Evolutionary conservation across 1,140 invertebrate genomes (phyloP).

Genomic region (Laupala kohalensis): DNA sequence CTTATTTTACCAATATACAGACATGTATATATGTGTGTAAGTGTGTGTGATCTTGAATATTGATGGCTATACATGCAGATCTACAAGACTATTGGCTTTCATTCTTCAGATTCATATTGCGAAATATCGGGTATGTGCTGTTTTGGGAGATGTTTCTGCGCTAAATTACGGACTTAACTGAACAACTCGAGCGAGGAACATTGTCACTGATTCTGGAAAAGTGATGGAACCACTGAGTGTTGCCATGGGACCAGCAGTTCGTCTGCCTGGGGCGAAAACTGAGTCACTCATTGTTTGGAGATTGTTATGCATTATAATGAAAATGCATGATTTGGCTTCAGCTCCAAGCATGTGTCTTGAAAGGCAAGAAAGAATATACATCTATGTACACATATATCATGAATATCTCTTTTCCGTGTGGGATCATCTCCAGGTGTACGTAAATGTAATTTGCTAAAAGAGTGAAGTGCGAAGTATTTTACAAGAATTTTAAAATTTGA

Average conservation of each 20-base stretch:
- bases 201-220: not conserved
- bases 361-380: not conserved
- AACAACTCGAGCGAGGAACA: not conserved
- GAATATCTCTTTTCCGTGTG: not conserved
- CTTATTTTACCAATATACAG: not conserved
- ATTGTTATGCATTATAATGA: not conserved
- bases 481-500: not conserved
- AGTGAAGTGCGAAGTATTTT: not conserved
- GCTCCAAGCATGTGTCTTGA: not conserved
- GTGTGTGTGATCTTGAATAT: too few relatives aligned
- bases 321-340: not conserved
- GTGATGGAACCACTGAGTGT: not conserved
- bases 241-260: not conserved
- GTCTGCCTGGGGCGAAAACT: not conserved
- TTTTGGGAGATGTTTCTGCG: not conserved
- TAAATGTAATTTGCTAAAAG: not conserved
- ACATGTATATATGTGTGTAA: not conserved
- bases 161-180: not conserved
- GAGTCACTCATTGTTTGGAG: not conserved
- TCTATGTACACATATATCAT: not conserved
- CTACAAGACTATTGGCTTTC: not conserved
- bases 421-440: too few relatives aligned
- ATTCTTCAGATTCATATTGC: too few relatives aligned
- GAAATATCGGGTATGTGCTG: not conserved
- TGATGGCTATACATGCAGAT: not conserved